Evolutionary conservation across 2,888 invertebrate species (phyloP).

Genomic region (Dryomyza anilis): DNA sequence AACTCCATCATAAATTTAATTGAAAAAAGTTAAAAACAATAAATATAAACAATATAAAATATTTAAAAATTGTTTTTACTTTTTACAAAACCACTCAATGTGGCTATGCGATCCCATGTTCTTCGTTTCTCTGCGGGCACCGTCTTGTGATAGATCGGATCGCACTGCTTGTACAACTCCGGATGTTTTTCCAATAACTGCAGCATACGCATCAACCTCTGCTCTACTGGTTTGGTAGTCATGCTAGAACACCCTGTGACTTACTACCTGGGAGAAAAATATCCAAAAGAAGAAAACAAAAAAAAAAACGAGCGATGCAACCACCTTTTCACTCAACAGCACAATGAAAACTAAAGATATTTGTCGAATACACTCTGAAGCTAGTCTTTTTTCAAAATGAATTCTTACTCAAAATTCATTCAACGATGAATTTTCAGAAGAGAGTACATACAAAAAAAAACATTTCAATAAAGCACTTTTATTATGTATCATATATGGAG

Average conservation of each 20-base stretch:
- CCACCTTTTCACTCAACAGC: not conserved
- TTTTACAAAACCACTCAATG: constrained; percentile 28
- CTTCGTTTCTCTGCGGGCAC: constrained; percentile 28
- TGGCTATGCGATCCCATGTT: constrained; percentile 34
- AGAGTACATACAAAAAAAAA: too few species aligned
- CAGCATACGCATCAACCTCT: constrained; percentile 14
- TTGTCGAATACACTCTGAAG: too few species aligned
- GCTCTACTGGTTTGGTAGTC: constrained; percentile 1
- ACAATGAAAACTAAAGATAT: not conserved
- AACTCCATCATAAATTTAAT: too few species aligned
- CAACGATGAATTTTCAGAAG: constrained; percentile 13
- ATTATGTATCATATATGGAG: too few species aligned
- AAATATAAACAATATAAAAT: not conserved
- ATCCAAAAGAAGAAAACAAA: too few species aligned
- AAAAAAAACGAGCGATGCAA: too few species aligned
- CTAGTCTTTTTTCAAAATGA: not conserved
- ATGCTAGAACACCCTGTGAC: not conserved
- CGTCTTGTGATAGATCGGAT: not conserved
- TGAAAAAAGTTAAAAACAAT: not conserved
- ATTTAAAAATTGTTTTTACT: constrained; percentile 31
- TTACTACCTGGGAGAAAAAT: not conserved
- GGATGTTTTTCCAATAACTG: constrained; percentile 14
- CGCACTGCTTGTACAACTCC: constrained; percentile 14
- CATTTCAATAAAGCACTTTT: too few species aligned
- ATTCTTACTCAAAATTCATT: constrained; percentile 2